Evolutionary conservation across 2,888 invertebrate genomes (phyloP).

Genomic region (Laothoe populi): DNA sequence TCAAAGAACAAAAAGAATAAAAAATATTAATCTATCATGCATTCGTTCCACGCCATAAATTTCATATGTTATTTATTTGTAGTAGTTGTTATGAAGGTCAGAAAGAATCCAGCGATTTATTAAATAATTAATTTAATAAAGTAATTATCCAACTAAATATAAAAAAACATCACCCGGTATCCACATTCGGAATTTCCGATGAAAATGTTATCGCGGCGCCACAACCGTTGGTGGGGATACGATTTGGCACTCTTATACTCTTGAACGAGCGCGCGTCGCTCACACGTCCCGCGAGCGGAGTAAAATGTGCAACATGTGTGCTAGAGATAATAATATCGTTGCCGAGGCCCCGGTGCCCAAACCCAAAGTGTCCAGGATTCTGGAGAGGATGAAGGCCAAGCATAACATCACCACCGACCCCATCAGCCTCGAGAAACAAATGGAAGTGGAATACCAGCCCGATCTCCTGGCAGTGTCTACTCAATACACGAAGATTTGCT

Average conservation of each 20-base stretch:
- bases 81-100: too few species aligned
- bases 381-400: slow-evolving; percentile 75
- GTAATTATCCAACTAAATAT: too few species aligned
- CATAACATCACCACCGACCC: slow-evolving; percentile 76
- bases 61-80: too few species aligned
- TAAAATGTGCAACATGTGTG: slow-evolving; percentile 78
- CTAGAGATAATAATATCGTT: slow-evolving; percentile 55
- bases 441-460: slow-evolving; percentile 72
- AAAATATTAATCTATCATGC: too few species aligned
- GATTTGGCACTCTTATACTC: slow-evolving; percentile 59
- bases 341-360: slow-evolving; percentile 47
- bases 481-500: slow-evolving; percentile 69
- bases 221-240: neutral
- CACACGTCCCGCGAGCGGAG: slow-evolving; percentile 49
- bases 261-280: slow-evolving; percentile 44
- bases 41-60: too few species aligned
- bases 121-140: too few species aligned
- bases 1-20: too few species aligned
- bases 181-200: neutral
- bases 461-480: slow-evolving; percentile 80
- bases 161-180: too few species aligned
- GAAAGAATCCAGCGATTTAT: too few species aligned
- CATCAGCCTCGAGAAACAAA: slow-evolving; percentile 60
- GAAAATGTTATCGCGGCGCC: slow-evolving; percentile 18
- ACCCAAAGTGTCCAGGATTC: slow-evolving; percentile 45